A percentile compares a stretch with the other conserved stretches of the same genome.
phyloP scores from a whole-genome alignment of 2,113 vertebrate genomes.

The Onychorhynchus coronatus region DNA sequence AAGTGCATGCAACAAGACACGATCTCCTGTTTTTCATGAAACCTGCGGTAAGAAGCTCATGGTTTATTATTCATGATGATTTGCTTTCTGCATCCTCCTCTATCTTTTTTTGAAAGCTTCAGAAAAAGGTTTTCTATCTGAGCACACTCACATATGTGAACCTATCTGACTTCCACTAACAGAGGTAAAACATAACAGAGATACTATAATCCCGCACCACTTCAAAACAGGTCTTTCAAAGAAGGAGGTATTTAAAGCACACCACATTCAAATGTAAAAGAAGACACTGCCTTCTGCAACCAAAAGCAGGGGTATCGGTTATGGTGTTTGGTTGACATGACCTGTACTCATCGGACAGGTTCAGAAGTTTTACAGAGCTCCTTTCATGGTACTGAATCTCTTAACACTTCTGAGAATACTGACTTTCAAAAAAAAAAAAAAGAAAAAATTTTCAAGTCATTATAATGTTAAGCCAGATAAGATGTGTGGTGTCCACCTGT shows the following conservation, averaged over 20 bases:
- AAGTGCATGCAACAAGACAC: neutral
- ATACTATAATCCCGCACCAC: neutral
- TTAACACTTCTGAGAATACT: neutral
- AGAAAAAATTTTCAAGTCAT: neutral
- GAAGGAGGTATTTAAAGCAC: neutral
- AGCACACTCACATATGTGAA: neutral
- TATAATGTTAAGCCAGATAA: neutral
- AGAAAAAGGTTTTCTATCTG: neutral
- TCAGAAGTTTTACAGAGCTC: neutral
- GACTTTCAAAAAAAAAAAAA: neutral
- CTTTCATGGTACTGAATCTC: neutral
- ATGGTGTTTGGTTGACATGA: neutral
- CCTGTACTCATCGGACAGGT: neutral
- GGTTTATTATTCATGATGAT: conserved; percentile 11
- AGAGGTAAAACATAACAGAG: neutral
- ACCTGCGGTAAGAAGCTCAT: neutral
- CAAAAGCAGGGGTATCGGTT: neutral
- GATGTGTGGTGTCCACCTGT: neutral
- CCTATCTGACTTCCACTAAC: neutral
- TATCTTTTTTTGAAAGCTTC: neutral
- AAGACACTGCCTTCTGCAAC: neutral
- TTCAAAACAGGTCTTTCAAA: neutral
- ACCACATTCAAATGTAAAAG: neutral
- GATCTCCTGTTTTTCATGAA: neutral
- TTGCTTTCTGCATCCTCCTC: neutral